Base-by-base conservation (phyloP, 1,140 invertebrate genomes). In the Solenopsis fugax region DNA sequence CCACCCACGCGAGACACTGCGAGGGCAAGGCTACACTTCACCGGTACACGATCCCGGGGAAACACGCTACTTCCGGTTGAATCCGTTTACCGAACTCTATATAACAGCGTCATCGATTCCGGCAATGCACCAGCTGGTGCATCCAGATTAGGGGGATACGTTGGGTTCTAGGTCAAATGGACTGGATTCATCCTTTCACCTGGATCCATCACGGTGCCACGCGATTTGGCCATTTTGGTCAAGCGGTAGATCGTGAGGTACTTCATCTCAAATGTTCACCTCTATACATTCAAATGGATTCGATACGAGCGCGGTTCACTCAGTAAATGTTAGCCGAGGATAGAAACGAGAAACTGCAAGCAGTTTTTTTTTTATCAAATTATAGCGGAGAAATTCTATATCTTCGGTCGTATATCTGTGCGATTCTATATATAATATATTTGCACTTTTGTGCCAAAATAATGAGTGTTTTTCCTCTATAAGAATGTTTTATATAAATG, bases 101-200 rank as follows among this genome's bases (percentile, higher is more conserved):
- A 89, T 87, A 88, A 64, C 13, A 64, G 60, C 41, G 65, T 72
- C 80, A 77, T 82, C 82, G 90, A 88, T 77, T 86, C 34, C 29
- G 78, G 48, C 87, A n/a, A 52, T 48, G 62, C 58, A 60, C 41
- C 86, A 78, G 71, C 86, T 89, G 86, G 72, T 56, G 73, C 60
- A 56, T 13, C 87, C 21, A 56, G 86, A 88, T 86, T 86, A 34
- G 3, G 24, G 7, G 41, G 13, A 50, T 29, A 58, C 48, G 21
- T 52, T 29, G 56, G 71, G 82, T 86, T 90, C 84, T 67, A 77
- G 90, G 90, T 90, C 86, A 75, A 56, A 71, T 50, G 37, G 54
- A 71, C 21, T 60, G 29, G 62, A 37, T 77, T 45, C 72, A 56
- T 50, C 77, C 67, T 62, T 54, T 67, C 50, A 65, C 21, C 62